Evolutionary conservation across 2,888 invertebrate species (phyloP).

Genomic region (Athalia circularis): DNA sequence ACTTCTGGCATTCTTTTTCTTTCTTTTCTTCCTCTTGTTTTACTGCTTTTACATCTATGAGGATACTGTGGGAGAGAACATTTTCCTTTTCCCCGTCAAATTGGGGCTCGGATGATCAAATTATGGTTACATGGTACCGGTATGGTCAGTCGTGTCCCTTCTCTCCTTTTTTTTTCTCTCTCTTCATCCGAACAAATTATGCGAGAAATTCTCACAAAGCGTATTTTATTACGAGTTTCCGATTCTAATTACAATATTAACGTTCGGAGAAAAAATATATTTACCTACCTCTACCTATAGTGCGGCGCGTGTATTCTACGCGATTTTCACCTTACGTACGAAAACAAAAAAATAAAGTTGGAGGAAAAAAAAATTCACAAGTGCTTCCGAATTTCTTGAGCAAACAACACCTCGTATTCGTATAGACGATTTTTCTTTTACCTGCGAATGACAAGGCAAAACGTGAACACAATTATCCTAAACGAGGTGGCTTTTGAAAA

Average conservation of each 20-base stretch:
- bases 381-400: constrained; percentile 29
- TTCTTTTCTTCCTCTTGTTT: too few species aligned
- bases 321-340: too few species aligned
- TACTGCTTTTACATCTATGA: neutral
- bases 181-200: neutral
- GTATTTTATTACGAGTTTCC: neutral
- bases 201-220: constrained; percentile 4
- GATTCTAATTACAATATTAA: constrained; percentile 7
- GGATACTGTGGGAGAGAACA: constrained; percentile 20
- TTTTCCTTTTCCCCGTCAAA: neutral
- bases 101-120: neutral
- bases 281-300: too few species aligned
- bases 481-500: constrained; percentile 1
- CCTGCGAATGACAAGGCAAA: constrained; percentile 14
- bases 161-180: neutral
- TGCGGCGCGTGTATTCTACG: too few species aligned
- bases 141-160: neutral
- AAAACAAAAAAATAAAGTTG: neutral
- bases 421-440: neutral
- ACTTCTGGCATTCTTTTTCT: constrained; percentile 17
- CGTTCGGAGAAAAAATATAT: neutral
- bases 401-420: neutral
- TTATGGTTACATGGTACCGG: neutral
- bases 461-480: constrained; percentile 8
- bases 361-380: neutral